Evolutionary conservation across 1,140 invertebrate species (phyloP).

Genomic region (Spodoptera frugiperda): DNA sequence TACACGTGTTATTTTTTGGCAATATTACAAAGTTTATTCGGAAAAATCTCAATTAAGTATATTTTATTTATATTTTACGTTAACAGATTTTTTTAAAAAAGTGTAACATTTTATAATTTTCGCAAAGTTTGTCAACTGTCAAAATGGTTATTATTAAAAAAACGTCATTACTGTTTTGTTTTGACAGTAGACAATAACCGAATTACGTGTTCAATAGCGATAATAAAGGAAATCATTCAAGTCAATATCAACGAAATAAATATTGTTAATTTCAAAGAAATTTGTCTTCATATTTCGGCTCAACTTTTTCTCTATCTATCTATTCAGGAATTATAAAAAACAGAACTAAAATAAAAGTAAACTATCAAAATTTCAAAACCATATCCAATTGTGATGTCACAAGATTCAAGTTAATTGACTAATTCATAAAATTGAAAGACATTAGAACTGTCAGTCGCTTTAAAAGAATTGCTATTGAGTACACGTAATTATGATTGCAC

Average conservation of each 20-base stretch:
- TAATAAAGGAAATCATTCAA: neutral
- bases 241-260: no score
- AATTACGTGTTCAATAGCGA: conserved; percentile 42
- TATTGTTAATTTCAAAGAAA: no score
- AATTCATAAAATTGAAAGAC: neutral
- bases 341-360: no score
- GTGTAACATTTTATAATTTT: conserved; percentile 3
- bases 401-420: neutral
- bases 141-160: conserved; percentile 30
- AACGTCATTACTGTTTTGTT: conserved; percentile 1
- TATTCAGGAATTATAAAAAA: no score
- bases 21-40: no score
- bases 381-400: no score
- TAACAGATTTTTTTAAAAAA: conserved; percentile 22
- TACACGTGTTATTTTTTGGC: no score
- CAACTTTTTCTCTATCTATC: no score
- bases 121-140: conserved; percentile 33
- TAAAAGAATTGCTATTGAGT: conserved; percentile 32
- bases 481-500: conserved; percentile 1
- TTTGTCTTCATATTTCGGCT: no score
- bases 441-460: neutral
- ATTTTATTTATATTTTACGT: neutral
- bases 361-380: neutral
- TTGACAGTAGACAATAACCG: conserved; percentile 36
- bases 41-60: neutral